phyloP scores from a whole-genome alignment of 1,140 invertebrate genomes.

The Pogonognathellus flavescens region DNA sequence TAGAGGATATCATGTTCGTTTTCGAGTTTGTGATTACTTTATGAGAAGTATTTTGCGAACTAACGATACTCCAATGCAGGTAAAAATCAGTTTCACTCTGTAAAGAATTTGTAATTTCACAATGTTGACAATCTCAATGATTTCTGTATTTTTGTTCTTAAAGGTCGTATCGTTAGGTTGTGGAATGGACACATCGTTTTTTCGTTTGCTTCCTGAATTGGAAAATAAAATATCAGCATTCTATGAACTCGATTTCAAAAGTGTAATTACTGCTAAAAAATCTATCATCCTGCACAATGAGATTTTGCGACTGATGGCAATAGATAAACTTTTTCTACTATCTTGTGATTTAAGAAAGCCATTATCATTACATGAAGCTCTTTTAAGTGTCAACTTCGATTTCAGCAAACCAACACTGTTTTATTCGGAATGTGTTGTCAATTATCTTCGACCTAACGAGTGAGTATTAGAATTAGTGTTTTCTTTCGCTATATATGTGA shows the following conservation, averaged over 20 bases:
- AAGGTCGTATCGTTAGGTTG: slow-evolving; percentile 60
- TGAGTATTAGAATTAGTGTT: slow-evolving; percentile 27
- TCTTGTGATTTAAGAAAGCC: slow-evolving; percentile 60
- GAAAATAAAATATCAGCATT: slow-evolving; percentile 54
- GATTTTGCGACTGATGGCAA: slow-evolving; percentile 46
- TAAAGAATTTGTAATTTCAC: no score
- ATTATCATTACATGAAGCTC: slow-evolving; percentile 15
- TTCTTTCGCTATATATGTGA: background rate
- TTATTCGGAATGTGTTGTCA: slow-evolving; percentile 67
- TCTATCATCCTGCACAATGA: slow-evolving; percentile 57
- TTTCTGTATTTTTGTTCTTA: slow-evolving; percentile 14
- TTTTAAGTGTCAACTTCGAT: slow-evolving; percentile 56
- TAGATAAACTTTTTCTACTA: slow-evolving; percentile 57
- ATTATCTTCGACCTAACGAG: slow-evolving; percentile 65
- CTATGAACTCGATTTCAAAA: slow-evolving; percentile 64
- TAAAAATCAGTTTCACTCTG: slow-evolving; percentile 34
- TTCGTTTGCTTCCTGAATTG: slow-evolving; percentile 59
- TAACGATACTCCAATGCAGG: slow-evolving; percentile 58
- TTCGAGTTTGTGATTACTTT: slow-evolving; percentile 65
- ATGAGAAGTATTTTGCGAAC: slow-evolving; percentile 57
- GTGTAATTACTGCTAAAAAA: slow-evolving; percentile 57
- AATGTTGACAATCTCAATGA: background rate
- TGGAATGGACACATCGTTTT: slow-evolving; percentile 63
- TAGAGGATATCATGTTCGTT: slow-evolving; percentile 64
- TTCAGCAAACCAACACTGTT: slow-evolving; percentile 62